Base-by-base conservation (phyloP, 2,797 vertebrate genomes). In the Falco cherrug region DNA sequence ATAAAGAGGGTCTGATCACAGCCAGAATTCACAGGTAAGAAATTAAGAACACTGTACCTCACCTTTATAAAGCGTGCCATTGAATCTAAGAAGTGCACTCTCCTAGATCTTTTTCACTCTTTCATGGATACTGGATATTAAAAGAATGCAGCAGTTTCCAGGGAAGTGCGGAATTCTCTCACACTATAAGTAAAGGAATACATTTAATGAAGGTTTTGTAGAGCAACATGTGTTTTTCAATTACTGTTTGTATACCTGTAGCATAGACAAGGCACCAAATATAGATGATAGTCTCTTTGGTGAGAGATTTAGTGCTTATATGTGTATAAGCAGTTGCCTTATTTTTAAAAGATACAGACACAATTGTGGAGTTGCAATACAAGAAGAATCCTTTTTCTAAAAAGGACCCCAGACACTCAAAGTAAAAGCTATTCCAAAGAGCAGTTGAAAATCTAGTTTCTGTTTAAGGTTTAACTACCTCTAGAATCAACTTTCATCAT, bases 21-120 rank as follows among this genome's bases (percentile, higher is more conserved):
- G 31, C 11, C 57, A 68, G 35, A 74, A 61, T 57, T 61, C 11
- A 19, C 10, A 50, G 11, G 8, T 78, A 56, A 71, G 33, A 84
- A 82, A 24, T 51, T 2, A 45, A 84, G 22, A 87, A 17, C 4
- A 33, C 10, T 87, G 78, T 78, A 47, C 6, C 17, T 89, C 15
- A 24, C 4, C 10, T 51, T 61, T 43, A 10, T 50, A 25, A 14
- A 3, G 0, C 5, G 7, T 80, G 21, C 16, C 19, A 7, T 45
- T 79, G 28, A 73, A 69, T 54, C 16, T 48, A 41, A 51, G 18
- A 9, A 54, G 35, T 50, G 29, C 4, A n/a, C 6, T 28, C 35
- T 43, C 14, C 6, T 14, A 39, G 13, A 10, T 54, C 4, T 3
- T 41, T 85, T 74, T 67, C 43, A 65, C 2, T 63, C 2, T 63